These are phyloP conservation scores for Tachysurus vachellii DNA, from an alignment of 2,113 vertebrate genomes.

Conservation along the genomic window DNA sequence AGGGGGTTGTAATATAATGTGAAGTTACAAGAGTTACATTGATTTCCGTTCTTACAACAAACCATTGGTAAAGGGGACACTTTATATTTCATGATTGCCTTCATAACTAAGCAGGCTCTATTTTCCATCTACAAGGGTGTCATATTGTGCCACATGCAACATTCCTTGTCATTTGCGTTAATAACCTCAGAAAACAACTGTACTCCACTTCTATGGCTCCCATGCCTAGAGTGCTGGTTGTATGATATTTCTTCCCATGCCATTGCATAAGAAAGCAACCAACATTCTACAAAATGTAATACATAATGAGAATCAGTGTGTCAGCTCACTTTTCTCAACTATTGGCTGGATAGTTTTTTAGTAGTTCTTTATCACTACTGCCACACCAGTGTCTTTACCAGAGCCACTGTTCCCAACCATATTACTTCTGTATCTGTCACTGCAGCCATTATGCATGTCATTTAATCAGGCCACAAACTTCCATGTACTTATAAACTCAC, in stretches of 20 bases:
- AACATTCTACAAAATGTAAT: neutral
- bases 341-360: neutral
- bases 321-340: neutral
- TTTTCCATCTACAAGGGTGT: neutral
- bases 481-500: neutral
- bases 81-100: neutral
- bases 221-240: neutral
- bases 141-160: neutral
- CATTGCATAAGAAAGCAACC: neutral
- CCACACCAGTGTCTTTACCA: neutral
- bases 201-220: neutral
- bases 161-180: neutral
- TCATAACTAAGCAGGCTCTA: neutral
- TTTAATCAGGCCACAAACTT: neutral
- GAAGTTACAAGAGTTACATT: neutral
- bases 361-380: neutral
- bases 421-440: neutral
- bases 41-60: neutral
- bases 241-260: neutral
- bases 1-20: neutral
- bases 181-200: neutral
- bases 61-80: neutral
- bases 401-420: neutral
- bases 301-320: neutral
- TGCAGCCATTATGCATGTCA: neutral